Conservation (phyloP, 2,113 vertebrate genomes). For the Bos indicus region DNA sequence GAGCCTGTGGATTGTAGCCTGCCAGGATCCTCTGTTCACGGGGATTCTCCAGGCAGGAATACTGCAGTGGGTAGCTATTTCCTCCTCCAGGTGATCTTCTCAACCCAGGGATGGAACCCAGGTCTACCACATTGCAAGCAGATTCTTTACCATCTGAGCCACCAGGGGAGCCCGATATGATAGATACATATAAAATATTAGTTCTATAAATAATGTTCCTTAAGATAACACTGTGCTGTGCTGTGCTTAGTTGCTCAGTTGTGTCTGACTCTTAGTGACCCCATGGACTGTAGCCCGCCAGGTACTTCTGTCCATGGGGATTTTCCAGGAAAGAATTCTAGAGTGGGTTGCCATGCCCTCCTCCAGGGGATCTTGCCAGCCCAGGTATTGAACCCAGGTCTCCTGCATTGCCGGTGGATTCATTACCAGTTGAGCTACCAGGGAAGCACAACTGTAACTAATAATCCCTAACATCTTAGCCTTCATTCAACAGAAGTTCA, state of each 20-base stretch:
- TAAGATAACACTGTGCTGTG: not conserved
- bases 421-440: not conserved
- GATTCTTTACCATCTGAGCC: not conserved
- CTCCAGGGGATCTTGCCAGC: not conserved
- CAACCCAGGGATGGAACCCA: not conserved
- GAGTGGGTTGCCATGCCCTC: not conserved
- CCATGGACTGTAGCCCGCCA: not conserved
- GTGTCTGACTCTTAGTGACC: not conserved
- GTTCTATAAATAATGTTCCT: not conserved
- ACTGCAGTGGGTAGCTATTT: not conserved
- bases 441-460: not conserved
- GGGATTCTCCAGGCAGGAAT: not conserved
- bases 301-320: not conserved
- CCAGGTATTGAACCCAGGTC: not conserved
- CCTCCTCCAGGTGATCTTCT: not conserved
- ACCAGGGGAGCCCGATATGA: not conserved
- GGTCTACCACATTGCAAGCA: not conserved
- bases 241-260: not conserved
- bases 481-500: not conserved
- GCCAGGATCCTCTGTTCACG: not conserved
- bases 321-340: not conserved
- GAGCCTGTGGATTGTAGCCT: not conserved
- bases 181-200: not conserved
- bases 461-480: not conserved
- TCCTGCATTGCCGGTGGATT: not conserved